Evolutionary conservation across 1,140 invertebrate genomes (phyloP).

Genomic region (Frieseomelitta varia): DNA sequence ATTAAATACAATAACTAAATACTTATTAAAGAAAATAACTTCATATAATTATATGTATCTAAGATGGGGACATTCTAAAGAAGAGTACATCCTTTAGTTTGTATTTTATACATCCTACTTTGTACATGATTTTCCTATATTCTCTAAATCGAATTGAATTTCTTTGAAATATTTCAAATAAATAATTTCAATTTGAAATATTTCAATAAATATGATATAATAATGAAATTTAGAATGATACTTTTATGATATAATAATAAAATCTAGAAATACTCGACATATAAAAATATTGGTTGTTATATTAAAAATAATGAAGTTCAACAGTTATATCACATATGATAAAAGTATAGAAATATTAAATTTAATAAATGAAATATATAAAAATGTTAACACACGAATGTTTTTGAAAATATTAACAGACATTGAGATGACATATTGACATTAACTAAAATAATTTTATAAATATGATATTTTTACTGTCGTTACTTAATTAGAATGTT

Average conservation of each 20-base stretch:
- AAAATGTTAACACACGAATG: neutral
- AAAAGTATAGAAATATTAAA: neutral
- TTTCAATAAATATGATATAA: no score
- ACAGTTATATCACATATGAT: neutral
- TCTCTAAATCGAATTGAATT: no score
- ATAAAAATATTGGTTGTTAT: neutral
- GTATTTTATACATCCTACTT: no score
- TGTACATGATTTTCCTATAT: no score
- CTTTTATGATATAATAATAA: no score
- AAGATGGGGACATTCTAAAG: no score
- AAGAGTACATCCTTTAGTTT: no score
- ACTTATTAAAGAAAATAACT: slow-evolving; percentile 45
- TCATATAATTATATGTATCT: neutral
- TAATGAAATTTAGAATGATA: no score
- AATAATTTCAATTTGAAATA: no score
- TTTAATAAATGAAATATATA: neutral
- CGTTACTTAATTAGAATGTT: neutral
- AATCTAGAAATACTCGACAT: neutral
- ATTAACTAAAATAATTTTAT: neutral
- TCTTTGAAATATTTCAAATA: no score
- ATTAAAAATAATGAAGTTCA: neutral
- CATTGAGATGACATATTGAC: neutral
- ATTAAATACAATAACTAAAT: slow-evolving; percentile 59
- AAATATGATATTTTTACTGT: neutral
- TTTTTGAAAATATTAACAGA: no score